Conservation (phyloP, 1,140 invertebrate species). For the Adoxophyes honmai region DNA sequence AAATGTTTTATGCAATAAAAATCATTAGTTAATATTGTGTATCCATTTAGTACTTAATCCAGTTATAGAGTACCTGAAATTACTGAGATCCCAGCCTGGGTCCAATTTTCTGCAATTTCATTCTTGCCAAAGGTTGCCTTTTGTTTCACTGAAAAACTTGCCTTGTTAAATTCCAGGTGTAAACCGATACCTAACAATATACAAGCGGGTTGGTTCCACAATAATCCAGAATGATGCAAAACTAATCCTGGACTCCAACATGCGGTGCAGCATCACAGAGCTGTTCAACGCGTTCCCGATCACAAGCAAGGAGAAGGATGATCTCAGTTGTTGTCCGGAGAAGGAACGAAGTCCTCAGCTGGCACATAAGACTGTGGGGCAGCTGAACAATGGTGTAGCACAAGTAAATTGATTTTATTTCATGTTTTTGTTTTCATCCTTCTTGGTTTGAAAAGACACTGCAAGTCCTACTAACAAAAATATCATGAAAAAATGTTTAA, state of each 20-base stretch:
- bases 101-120: too few species aligned
- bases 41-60: too few species aligned
- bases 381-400: conserved; percentile 62
- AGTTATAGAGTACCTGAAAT: too few species aligned
- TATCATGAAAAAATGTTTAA: too few species aligned
- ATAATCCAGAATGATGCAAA: conserved; percentile 85
- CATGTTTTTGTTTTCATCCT: too few species aligned
- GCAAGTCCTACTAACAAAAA: too few species aligned
- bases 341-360: conserved; percentile 61
- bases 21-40: too few species aligned
- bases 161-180: conserved; percentile 79
- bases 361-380: conserved; percentile 59
- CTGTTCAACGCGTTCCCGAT: conserved; percentile 83
- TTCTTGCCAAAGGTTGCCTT: not conserved
- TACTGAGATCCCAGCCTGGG: too few species aligned
- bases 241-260: conserved; percentile 81
- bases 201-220: conserved; percentile 84
- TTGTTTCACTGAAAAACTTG: not conserved
- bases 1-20: too few species aligned
- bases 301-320: conserved; percentile 82
- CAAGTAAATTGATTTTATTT: conserved; percentile 47
- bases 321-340: conserved; percentile 61
- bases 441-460: too few species aligned
- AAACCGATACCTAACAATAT: conserved; percentile 85
- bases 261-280: conserved; percentile 77